These are phyloP conservation scores for Sesamia nonagrioides DNA, from an alignment of 1,140 invertebrate genomes.

Conservation along the genomic window DNA sequence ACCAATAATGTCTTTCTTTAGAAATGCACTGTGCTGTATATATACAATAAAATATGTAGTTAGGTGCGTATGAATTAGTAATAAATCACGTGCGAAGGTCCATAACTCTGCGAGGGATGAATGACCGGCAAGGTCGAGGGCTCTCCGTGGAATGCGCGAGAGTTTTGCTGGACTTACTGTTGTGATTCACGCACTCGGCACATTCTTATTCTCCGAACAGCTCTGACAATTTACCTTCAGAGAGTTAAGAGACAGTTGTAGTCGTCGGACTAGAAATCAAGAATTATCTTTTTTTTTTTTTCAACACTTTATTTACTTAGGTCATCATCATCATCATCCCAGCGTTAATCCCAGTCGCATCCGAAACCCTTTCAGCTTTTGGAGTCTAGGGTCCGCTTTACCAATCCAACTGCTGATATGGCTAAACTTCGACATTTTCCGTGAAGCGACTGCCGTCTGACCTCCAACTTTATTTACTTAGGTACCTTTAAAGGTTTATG, in stretches of 20 bases:
- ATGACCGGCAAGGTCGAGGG: conserved; percentile 77
- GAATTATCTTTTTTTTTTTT: too few species aligned
- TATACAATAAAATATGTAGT: conserved; percentile 28
- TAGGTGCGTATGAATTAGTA: conserved; percentile 41
- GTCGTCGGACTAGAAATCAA: not conserved
- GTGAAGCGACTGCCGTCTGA: too few species aligned
- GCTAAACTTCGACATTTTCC: too few species aligned
- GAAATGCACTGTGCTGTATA: not conserved
- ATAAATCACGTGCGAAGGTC: conserved; percentile 40
- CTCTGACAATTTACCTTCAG: not conserved
- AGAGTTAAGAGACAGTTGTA: not conserved
- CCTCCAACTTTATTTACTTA: too few species aligned
- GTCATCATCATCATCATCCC: too few species aligned
- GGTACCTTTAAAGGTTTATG: too few species aligned
- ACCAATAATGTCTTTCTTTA: conserved; percentile 6
- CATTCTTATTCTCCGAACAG: conserved; percentile 14
- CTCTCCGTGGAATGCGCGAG: conserved; percentile 69
- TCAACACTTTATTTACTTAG: too few species aligned
- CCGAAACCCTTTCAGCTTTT: too few species aligned
- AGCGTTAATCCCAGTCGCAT: too few species aligned
- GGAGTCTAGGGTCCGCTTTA: too few species aligned
- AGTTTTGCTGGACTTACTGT: conserved; percentile 35
- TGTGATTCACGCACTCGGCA: conserved; percentile 28
- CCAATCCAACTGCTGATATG: too few species aligned
- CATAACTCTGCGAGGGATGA: conserved; percentile 67